These are phyloP conservation scores for pig (Sus scrofa) DNA, from an alignment of 2,113 vertebrate genomes.

Conservation along the genomic window DNA sequence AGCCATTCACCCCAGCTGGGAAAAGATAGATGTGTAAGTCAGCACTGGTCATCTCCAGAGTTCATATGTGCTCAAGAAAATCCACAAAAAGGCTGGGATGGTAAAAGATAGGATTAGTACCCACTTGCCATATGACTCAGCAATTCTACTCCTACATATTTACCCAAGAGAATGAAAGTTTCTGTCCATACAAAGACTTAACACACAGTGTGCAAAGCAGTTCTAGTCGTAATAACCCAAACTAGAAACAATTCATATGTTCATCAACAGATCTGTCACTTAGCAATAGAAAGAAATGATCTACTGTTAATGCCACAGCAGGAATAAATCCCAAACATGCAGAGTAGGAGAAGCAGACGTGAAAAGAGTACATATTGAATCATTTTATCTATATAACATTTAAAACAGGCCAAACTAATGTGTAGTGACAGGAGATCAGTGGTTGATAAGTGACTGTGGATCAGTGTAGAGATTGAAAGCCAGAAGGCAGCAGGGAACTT, in stretches of 20 bases:
- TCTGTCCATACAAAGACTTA: not conserved
- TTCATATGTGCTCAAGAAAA: not conserved
- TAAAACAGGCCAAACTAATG: not conserved
- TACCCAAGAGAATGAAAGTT: not conserved
- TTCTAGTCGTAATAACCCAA: not conserved
- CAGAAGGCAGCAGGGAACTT: not conserved
- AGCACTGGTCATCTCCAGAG: not conserved
- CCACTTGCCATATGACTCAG: not conserved
- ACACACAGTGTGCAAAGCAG: not conserved
- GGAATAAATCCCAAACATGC: not conserved
- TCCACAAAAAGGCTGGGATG: not conserved
- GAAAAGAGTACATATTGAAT: not conserved
- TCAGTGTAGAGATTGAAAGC: not conserved
- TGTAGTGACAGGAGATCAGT: not conserved
- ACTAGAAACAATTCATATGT: not conserved
- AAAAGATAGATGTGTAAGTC: not conserved
- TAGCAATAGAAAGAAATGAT: not conserved
- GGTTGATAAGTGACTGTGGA: not conserved
- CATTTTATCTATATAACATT: not conserved
- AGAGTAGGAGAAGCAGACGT: not conserved
- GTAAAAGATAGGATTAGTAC: not conserved
- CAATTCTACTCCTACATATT: not conserved
- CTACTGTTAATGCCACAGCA: not conserved
- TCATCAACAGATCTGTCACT: not conserved
- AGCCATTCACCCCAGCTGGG: not conserved